Percentiles rank a stretch among this genome's conserved stretches.
These are phyloP conservation scores for Ethmia dodecea DNA, from an alignment of 2,888 invertebrate species.

Conservation along the genomic window DNA sequence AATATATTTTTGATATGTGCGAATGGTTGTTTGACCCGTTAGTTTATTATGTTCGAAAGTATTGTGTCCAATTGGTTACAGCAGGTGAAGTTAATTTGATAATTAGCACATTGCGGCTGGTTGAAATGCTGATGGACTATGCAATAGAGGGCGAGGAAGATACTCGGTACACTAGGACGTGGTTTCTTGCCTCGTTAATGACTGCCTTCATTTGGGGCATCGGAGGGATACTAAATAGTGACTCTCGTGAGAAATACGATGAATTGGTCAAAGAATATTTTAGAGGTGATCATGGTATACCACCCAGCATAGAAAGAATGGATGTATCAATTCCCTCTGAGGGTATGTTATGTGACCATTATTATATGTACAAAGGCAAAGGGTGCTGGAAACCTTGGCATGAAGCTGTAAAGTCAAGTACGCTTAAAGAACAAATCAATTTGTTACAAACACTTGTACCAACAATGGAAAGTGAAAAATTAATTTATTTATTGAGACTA, in stretches of 20 bases:
- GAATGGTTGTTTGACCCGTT: conserved; percentile 89
- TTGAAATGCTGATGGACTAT: conserved; percentile 87
- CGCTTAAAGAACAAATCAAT: conserved; percentile 78
- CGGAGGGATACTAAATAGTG: conserved; percentile 86
- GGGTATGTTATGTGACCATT: conserved; percentile 88
- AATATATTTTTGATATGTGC: conserved; percentile 79
- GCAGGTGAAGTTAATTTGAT: conserved; percentile 86
- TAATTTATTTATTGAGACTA: conserved; percentile 84
- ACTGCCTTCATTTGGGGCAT: conserved; percentile 90
- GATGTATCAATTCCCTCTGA: conserved; percentile 88
- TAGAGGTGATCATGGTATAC: conserved; percentile 60
- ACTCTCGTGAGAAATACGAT: conserved; percentile 84
- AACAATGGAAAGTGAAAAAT: conserved; percentile 91
- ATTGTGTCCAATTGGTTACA: conserved; percentile 80
- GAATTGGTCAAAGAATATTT: conserved; percentile 76
- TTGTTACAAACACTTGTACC: conserved; percentile 87
- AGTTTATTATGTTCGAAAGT: conserved; percentile 83
- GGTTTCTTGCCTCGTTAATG: conserved; percentile 88
- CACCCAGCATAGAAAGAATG: conserved; percentile 77
- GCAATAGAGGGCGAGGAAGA: conserved; percentile 84
- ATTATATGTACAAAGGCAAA: conserved; percentile 87
- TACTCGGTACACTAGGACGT: conserved; percentile 81
- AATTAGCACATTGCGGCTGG: conserved; percentile 83
- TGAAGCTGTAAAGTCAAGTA: conserved; percentile 80
- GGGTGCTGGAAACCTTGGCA: conserved; percentile 94